Conservation (phyloP, 1,140 invertebrate genomes). For the Chymomyza costata region DNA sequence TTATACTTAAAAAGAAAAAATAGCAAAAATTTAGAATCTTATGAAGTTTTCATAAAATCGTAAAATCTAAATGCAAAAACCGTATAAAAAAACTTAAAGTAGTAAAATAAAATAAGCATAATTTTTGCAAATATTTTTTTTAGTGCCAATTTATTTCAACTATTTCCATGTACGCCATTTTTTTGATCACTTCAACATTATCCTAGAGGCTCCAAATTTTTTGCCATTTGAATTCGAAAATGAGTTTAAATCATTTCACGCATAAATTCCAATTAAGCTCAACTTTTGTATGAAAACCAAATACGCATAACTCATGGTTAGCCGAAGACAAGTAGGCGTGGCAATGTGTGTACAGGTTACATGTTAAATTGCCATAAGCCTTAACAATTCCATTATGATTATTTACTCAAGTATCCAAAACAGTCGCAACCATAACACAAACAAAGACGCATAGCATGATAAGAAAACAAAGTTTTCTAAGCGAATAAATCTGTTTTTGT, state of each 20-base stretch:
- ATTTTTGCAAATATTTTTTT: too few relatives aligned
- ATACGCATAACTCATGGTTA: conserved; percentile 42
- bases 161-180: too few relatives aligned
- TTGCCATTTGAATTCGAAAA: conserved; percentile 7
- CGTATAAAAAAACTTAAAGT: too few relatives aligned
- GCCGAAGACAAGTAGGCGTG: conserved; percentile 19
- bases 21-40: too few relatives aligned
- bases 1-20: too few relatives aligned
- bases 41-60: too few relatives aligned
- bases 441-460: conserved; percentile 49
- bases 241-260: conserved; percentile 15
- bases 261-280: conserved; percentile 56
- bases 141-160: too few relatives aligned
- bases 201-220: too few relatives aligned
- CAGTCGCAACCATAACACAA: conserved; percentile 21
- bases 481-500: conserved; percentile 66
- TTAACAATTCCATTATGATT: conserved; percentile 72
- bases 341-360: conserved; percentile 18
- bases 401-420: conserved; percentile 55
- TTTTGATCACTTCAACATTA: too few relatives aligned
- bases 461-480: conserved; percentile 69
- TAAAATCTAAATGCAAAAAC: too few relatives aligned
- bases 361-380: conserved; percentile 67
- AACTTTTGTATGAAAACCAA: conserved; percentile 16
- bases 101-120: too few relatives aligned